phyloP scores from a whole-genome alignment of 2,797 vertebrate species.

The Phyllotis vaccarum region DNA sequence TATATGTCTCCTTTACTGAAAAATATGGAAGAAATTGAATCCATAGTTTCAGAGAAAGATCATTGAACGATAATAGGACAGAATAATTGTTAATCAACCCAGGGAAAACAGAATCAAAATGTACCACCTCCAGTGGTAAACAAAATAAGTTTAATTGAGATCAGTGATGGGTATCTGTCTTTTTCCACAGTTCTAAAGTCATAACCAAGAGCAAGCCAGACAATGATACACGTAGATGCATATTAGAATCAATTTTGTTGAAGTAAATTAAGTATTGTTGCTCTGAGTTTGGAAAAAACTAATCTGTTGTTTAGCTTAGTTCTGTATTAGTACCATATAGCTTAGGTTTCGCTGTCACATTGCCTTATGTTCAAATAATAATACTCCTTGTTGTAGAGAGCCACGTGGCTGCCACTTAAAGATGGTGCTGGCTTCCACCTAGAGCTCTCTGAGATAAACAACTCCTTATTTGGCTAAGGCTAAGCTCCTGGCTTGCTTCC shows the following conservation, averaged over 20 bases:
- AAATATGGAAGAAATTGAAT: neutral
- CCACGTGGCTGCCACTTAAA: too few species aligned
- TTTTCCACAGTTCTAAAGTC: neutral
- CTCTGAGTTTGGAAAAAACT: neutral
- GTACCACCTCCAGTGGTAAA: neutral
- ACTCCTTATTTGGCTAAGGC: too few species aligned
- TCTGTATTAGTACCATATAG: too few species aligned
- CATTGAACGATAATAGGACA: neutral
- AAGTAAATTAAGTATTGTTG: neutral
- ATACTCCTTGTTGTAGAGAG: neutral
- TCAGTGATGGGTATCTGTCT: neutral
- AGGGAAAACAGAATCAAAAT: neutral
- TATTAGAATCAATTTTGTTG: neutral
- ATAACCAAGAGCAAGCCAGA: neutral
- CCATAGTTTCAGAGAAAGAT: neutral
- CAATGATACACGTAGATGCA: neutral
- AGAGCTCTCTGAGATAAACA: too few species aligned
- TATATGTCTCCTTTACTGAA: neutral
- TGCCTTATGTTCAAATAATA: neutral
- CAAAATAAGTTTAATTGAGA: neutral
- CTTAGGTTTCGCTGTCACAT: neutral
- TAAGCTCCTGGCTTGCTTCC: too few species aligned
- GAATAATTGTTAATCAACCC: neutral
- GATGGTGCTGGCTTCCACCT: too few species aligned
- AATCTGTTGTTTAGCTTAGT: neutral